Evolutionary conservation across 2,888 invertebrate genomes (phyloP), one percentile per base, ranked within the genome.

Genomic region (Epinotia ramella): DNA sequence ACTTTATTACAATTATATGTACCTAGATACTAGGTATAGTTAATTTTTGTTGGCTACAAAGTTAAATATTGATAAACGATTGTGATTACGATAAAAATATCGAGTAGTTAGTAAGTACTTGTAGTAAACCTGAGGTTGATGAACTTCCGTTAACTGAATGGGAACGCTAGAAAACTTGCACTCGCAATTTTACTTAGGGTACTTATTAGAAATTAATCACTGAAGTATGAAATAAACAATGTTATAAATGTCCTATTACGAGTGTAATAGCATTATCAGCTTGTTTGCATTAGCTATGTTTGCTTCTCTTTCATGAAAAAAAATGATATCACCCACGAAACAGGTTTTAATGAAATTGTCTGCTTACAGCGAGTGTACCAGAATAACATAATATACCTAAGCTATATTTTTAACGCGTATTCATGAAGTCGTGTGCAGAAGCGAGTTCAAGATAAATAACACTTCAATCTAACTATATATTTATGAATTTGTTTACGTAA

Each of bases 71-170:
- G 73, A 70, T 69, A 68, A 73, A 66, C 46, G 73, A 72, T 68
- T 73, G 86, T 81, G 86, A 87, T 86, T 82, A 78, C 80, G 91
- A 92, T 92, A 92, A 90, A 83, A 77, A 60, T 67, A 70, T 65
- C 57, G 65, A 20, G 40, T 40, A 40, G 40, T 40, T 9, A 40
- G 40, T 40, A 84, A 84, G 78, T 83, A 79, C 16, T 49, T 49
- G n/a, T 80, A 83, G 20, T 68, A 81, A 73, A 80, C 81, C 82
- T 81, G 86, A 88, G 93, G 93, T 93, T 92, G 87, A 88, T 91
- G 93, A 93, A 93, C 93, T 91, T 91, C 87, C 86, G 89, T 88
- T 90, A 84, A 86, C 84, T 83, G 89, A 89, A 89, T 84, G 83
- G 85, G 87, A 87, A 90, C 53, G 49, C 28, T 33, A 40, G 62